Percentiles rank a stretch among this genome's conserved stretches.
Conservation (phyloP, 2,113 vertebrate species). For the Pseudois nayaur region DNA sequence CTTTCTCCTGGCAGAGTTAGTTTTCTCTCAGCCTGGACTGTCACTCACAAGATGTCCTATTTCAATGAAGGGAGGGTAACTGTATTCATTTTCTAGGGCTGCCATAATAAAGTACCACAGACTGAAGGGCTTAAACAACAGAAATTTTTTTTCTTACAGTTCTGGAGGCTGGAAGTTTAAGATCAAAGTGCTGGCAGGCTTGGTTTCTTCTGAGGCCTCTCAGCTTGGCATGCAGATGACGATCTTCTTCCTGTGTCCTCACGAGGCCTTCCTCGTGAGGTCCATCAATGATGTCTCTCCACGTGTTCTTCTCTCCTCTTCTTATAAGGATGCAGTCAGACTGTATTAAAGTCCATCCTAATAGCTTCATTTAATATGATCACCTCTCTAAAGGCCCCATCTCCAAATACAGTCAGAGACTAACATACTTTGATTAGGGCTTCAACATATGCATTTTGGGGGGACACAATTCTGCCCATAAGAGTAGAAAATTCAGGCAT, state of each 20-base stretch:
- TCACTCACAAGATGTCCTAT: not conserved
- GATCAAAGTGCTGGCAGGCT: not conserved
- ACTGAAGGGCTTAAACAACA: not conserved
- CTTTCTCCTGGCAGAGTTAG: not conserved
- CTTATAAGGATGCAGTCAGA: not conserved
- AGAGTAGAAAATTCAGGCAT: not conserved
- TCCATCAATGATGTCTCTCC: not conserved
- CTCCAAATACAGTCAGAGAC: not conserved
- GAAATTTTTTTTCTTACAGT: not conserved
- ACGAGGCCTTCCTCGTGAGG: accelerated
- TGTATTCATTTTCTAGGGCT: not conserved
- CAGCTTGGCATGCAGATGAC: not conserved
- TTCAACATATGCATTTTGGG: not conserved
- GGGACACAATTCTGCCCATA: not conserved
- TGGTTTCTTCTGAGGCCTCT: not conserved
- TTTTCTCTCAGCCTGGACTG: not conserved
- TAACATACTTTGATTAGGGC: not conserved
- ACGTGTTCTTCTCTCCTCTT: not conserved
- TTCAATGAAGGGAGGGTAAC: not conserved
- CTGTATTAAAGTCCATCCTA: not conserved
- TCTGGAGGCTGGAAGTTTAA: not conserved
- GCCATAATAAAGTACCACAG: not conserved
- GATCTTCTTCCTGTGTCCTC: not conserved
- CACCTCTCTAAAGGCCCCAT: not conserved
- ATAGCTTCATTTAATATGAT: not conserved